Percentiles rank a stretch among this genome's conserved stretches.
phyloP scores from a whole-genome alignment of 1,140 invertebrate species.

The Brachionus angularis region DNA sequence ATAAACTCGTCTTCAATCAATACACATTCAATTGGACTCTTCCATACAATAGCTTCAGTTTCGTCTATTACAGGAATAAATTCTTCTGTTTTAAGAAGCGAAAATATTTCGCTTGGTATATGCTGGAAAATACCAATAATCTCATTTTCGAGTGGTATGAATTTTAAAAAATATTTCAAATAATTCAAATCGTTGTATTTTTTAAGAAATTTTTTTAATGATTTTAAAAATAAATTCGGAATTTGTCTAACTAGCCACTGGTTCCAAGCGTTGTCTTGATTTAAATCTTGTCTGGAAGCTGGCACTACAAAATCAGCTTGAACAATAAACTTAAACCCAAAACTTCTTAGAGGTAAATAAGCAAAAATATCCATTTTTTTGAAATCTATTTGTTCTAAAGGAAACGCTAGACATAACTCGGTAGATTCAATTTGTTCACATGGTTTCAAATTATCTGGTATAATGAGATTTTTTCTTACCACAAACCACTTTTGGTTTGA shows the following conservation, averaged over 20 bases:
- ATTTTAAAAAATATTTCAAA: slow-evolving; percentile 25
- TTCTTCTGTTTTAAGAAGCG: not conserved
- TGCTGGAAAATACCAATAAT: slow-evolving; percentile 6
- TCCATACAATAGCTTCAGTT: not conserved
- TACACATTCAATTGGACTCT: slow-evolving; percentile 18
- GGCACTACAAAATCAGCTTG: slow-evolving; percentile 44
- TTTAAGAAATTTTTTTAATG: not conserved
- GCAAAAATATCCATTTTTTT: slow-evolving; percentile 35
- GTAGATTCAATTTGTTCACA: not conserved
- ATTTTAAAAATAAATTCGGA: slow-evolving; percentile 6
- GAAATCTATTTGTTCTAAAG: slow-evolving; percentile 2
- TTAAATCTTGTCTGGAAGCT: slow-evolving; percentile 36
- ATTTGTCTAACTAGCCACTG: slow-evolving; percentile 40
- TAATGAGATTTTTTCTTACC: not conserved
- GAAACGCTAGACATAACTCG: slow-evolving; percentile 36
- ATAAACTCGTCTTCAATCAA: not conserved
- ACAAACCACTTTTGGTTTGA: slow-evolving; percentile 35
- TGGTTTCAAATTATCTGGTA: slow-evolving; percentile 1
- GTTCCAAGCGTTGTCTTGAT: slow-evolving; percentile 37
- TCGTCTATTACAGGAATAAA: not conserved
- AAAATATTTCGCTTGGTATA: slow-evolving; percentile 25
- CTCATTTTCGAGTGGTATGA: not conserved
- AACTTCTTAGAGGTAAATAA: slow-evolving; percentile 36
- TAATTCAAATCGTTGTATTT: not conserved
- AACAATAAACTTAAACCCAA: slow-evolving; percentile 38